These are phyloP conservation scores for Prinia subflava DNA, from an alignment of 2,113 vertebrate species.

Conservation along the genomic window DNA sequence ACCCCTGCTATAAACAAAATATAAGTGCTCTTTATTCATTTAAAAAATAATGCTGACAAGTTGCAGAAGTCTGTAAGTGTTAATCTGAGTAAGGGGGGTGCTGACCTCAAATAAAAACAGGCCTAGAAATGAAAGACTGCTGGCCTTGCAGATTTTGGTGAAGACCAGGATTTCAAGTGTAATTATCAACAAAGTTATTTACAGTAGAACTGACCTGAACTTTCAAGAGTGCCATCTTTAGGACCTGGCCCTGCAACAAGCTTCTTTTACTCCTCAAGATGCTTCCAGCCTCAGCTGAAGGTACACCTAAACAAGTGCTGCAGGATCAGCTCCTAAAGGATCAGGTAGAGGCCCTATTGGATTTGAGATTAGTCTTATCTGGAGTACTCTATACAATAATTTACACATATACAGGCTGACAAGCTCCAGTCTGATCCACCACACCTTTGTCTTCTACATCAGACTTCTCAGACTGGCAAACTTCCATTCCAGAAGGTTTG, in stretches of 20 bases:
- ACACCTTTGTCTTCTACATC: slow-evolving; percentile 33
- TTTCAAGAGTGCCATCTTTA: slow-evolving; percentile 4
- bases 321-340: slow-evolving; percentile 40
- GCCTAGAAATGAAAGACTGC: slow-evolving; percentile 24
- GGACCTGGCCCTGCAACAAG: slow-evolving; percentile 22
- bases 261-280: background rate
- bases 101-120: slow-evolving; percentile 40
- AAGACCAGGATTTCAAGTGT: slow-evolving; percentile 64
- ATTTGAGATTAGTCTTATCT: slow-evolving; percentile 31
- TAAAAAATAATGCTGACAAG: slow-evolving; percentile 68
- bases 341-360: slow-evolving; percentile 35
- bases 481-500: slow-evolving; percentile 80
- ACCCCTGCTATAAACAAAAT: slow-evolving; percentile 76
- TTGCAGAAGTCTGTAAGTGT: slow-evolving; percentile 58
- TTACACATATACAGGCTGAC: slow-evolving; percentile 96
- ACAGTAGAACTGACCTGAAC: slow-evolving; percentile 43
- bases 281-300: background rate
- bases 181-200: slow-evolving; percentile 13
- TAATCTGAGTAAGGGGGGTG: slow-evolving; percentile 30
- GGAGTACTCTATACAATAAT: slow-evolving; percentile 44
- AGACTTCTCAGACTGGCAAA: slow-evolving; percentile 50
- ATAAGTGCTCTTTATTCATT: slow-evolving; percentile 81
- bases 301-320: background rate
- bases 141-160: slow-evolving; percentile 30
- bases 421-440: slow-evolving; percentile 81